Conservation (phyloP, 2,888 invertebrate genomes). For the Mythimna albipuncta region DNA sequence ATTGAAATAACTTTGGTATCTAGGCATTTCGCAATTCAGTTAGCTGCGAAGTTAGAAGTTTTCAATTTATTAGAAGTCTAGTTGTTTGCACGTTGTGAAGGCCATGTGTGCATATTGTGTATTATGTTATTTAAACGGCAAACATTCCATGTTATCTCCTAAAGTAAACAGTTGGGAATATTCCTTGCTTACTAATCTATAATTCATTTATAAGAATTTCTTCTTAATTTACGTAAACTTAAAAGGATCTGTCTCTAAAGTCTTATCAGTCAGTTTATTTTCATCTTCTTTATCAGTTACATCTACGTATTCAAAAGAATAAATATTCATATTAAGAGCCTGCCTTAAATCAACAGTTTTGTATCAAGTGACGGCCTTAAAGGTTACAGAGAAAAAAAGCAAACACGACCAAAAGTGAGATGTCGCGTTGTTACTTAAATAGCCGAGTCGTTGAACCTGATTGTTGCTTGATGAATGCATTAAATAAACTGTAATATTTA, state of each 20-base stretch:
- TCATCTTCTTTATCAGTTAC: slow-evolving; percentile 28
- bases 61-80: slow-evolving; percentile 18
- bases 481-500: slow-evolving; percentile 52
- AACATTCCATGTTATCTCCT: slow-evolving; percentile 41
- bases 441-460: slow-evolving; percentile 82
- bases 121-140: slow-evolving; percentile 37
- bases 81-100: slow-evolving; percentile 40
- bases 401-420: slow-evolving; percentile 72
- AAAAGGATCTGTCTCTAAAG: neutral
- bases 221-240: slow-evolving; percentile 5
- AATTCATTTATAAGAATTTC: slow-evolving; percentile 10
- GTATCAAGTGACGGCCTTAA: slow-evolving; percentile 56
- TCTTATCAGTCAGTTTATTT: slow-evolving; percentile 25
- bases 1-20: slow-evolving; percentile 47
- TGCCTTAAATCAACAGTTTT: slow-evolving; percentile 49
- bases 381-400: slow-evolving; percentile 75
- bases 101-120: slow-evolving; percentile 44
- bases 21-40: slow-evolving; percentile 39
- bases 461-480: slow-evolving; percentile 68
- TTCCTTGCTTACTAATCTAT: slow-evolving; percentile 13
- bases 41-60: slow-evolving; percentile 31
- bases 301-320: slow-evolving; percentile 7
- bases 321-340: slow-evolving; percentile 17
- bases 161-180: slow-evolving; percentile 32
- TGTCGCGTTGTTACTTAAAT: slow-evolving; percentile 76